Evolutionary conservation across 2,113 vertebrate genomes (phyloP).

Genomic region (Pogona vitticeps): DNA sequence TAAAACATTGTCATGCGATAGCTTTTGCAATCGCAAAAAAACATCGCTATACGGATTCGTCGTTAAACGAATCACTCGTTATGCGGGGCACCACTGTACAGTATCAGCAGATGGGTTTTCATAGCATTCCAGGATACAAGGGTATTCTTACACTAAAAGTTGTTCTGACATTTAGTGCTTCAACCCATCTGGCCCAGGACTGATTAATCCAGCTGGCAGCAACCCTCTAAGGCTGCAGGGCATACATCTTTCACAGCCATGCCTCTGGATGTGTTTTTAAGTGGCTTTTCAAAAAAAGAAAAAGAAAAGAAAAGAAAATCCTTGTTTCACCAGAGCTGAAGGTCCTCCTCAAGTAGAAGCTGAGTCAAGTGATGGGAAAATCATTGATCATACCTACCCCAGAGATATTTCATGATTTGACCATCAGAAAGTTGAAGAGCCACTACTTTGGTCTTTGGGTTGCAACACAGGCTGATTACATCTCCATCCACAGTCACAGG

Average conservation of each 20-base stretch:
- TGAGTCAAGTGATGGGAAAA: rapidly evolving
- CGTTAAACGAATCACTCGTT: too few relatives aligned
- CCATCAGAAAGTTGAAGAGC: slow-evolving; percentile 87
- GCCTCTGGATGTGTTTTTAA: background rate
- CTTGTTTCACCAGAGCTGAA: background rate
- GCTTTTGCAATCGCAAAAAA: too few relatives aligned
- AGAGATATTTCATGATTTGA: slow-evolving; percentile 82
- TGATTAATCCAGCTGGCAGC: background rate
- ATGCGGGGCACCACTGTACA: too few relatives aligned
- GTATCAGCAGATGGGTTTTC: background rate
- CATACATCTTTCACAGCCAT: background rate
- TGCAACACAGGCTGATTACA: slow-evolving; percentile 82
- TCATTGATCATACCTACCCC: slow-evolving; percentile 79
- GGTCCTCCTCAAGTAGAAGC: background rate
- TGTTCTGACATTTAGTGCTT: background rate
- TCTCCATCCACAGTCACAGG: slow-evolving; percentile 81
- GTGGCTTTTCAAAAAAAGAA: background rate
- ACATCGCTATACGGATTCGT: too few relatives aligned
- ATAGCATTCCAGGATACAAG: background rate
- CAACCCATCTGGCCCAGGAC: background rate
- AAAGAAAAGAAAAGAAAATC: background rate
- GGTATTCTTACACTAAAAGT: background rate
- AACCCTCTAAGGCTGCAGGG: background rate
- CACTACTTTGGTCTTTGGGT: slow-evolving; percentile 76
- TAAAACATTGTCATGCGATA: too few relatives aligned